Percentiles rank a stretch among this genome's conserved stretches.
Conservation (phyloP, 2,797 vertebrate genomes). For the Fratercula arctica region DNA sequence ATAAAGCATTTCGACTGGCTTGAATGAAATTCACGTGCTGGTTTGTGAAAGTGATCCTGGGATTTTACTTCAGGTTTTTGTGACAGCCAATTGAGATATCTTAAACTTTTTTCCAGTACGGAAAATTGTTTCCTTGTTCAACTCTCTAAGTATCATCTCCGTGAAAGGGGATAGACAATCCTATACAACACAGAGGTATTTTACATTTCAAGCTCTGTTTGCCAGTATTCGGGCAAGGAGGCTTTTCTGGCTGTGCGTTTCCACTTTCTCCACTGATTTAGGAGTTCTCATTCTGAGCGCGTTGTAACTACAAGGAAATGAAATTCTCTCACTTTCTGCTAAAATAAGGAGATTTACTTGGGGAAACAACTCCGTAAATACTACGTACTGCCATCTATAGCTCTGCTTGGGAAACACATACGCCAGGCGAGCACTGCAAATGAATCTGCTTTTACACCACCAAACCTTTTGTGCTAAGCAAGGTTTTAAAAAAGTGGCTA, state of each 20-base stretch:
- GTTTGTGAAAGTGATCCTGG: neutral
- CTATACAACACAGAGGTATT: neutral
- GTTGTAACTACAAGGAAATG: neutral
- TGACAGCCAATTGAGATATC: neutral
- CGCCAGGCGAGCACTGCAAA: neutral
- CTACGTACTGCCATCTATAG: conserved; percentile 63
- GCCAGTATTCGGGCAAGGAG: neutral
- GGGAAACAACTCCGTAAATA: conserved; percentile 49
- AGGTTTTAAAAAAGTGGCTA: neutral
- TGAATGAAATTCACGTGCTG: neutral
- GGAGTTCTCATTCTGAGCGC: neutral
- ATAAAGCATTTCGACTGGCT: neutral
- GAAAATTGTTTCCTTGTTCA: conserved; percentile 4
- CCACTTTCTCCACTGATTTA: conserved; percentile 19
- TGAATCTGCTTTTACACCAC: neutral
- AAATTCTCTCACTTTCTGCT: conserved; percentile 31
- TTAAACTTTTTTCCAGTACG: neutral
- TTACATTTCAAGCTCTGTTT: conserved; percentile 14
- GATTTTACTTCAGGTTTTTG: neutral
- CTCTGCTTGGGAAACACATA: conserved; percentile 26
- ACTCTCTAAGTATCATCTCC: neutral
- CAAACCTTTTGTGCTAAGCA: neutral
- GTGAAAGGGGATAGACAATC: neutral
- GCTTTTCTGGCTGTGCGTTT: neutral
- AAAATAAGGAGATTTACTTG: conserved; percentile 43